Base-by-base conservation (phyloP, 2,113 vertebrate genomes). In the Corythoichthys haematopterus region DNA sequence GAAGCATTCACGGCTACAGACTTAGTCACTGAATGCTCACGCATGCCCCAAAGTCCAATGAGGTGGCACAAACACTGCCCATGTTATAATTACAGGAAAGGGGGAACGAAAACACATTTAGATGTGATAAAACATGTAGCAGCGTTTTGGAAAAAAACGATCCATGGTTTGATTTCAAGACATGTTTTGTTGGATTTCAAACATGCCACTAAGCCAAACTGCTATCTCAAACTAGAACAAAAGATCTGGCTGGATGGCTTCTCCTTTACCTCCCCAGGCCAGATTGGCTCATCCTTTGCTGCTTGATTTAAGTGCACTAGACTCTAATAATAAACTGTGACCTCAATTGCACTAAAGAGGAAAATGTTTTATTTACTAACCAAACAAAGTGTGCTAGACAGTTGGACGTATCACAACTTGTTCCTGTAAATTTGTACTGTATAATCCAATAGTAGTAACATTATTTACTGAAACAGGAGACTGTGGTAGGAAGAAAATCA, bases 381-480 rank as follows among this genome's bases (percentile, higher is more conserved):
- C n/a, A n/a, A n/a, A n/a, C 11, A 1, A 46, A 28, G 43, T 62
- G 59, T 43, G 37, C 37, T 60, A 40, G 10, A 43, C 38, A n/a
- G 38, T 62, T 62, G n/a, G 1, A 45, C n/a, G 38, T 60, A 60
- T 20, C 58, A 43, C 37, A 60, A 40, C 58, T 38, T n/a, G 58
- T 36, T 13, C 5, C 55, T 57, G 28, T 12, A 57, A 57, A 36
- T 35, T 6, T 61, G 59, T 28, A 61, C 11, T 9, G n/a, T 20
- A 8, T 9, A 40, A 59, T 38, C 37, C 16, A 43, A 61, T 33
- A 10, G 38, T 20, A 11, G n/a, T 67, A 76, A 74, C 36, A 37
- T 69, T 45, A 48, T 63, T 80, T 81, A 68, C 76, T 74, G 69
- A 83, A 73, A 85, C 60, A 72, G 51, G 78, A 38, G 47, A 76